Base-by-base conservation (phyloP, 2,797 vertebrate species). In the Xenops minutus region DNA sequence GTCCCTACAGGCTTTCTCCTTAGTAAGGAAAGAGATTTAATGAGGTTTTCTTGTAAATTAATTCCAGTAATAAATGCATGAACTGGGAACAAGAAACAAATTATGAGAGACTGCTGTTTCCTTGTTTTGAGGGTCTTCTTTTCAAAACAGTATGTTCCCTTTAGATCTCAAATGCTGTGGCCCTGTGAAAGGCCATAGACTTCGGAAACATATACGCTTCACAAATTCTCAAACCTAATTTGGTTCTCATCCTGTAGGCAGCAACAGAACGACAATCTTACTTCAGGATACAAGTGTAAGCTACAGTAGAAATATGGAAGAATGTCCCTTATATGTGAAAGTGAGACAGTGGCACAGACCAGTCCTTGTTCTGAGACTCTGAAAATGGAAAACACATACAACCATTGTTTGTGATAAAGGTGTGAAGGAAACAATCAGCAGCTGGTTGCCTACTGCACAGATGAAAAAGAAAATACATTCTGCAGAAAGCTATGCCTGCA, bases 61-160 rank as follows among this genome's bases (percentile, higher is more conserved):
- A 97, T 96, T 95, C 52, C 77, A 76, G 68, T 91, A 97, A 97
- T 94, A 96, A 92, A 95, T 95, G 94, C 92, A 86, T 58, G 66
- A 93, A 91, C 62, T 62, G 46, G 49, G 52, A 95, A 77, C 71
- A 89, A 92, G 87, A 81, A 75, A 93, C 43, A 95, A 93, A 88
- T 61, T 0, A 86, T 37, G 75, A 80, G 36, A 85, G 27, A 67
- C 48, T 78, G 73, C 34, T 74, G 75, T 72, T 93, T 73, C 36
- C 51, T 41, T 89, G 54, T 85, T 93, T 94, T 88, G 81, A 86
- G 49, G 54, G 12, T 86, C 79, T 69, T 91, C 23, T n/a, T 91
- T 93, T 89, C 89, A 88, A 93, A 96, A 96, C 92, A 96, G 39
- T 39, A 36, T 91, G 88, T 96, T 91, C 91, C 67, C 66, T 87